phyloP scores from a whole-genome alignment of 2,888 invertebrate species.

The Agrilus mali region DNA sequence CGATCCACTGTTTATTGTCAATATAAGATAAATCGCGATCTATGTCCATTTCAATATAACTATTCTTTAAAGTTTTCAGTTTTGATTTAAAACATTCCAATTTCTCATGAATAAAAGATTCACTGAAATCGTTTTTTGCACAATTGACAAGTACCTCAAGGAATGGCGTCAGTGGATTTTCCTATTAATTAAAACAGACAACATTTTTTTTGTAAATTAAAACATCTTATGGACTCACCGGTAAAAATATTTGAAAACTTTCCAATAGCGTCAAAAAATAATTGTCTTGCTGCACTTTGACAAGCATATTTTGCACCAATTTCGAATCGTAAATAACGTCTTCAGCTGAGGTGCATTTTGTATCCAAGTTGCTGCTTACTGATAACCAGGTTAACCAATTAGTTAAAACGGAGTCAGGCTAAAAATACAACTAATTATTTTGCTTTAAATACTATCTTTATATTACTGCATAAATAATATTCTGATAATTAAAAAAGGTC shows the following conservation, averaged over 20 bases:
- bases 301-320: constrained; percentile 33
- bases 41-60: constrained; percentile 21
- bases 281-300: constrained; percentile 40
- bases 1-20: constrained; percentile 42
- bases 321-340: constrained; percentile 13
- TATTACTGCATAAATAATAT: not conserved
- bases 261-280: constrained; percentile 48
- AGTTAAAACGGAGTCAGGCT: constrained; percentile 50
- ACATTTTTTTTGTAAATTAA: not conserved
- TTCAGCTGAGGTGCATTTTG: constrained; percentile 13
- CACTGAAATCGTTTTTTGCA: constrained; percentile 26
- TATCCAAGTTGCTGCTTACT: constrained; percentile 21
- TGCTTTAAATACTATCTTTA: constrained; percentile 3
- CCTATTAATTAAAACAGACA: constrained; percentile 35
- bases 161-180: constrained; percentile 43
- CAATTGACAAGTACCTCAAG: constrained; percentile 25
- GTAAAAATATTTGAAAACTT: constrained; percentile 58
- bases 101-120: constrained; percentile 17
- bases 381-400: constrained; percentile 49
- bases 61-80: constrained; percentile 21
- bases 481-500: not conserved
- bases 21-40: constrained; percentile 36
- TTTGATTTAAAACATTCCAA: constrained; percentile 31
- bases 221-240: constrained; percentile 34
- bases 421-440: constrained; percentile 15